A percentile compares a stretch with the other conserved stretches of the same genome.
Evolutionary conservation across 2,113 vertebrate species (phyloP).

Genomic region (Pseudopodoces humilis): DNA sequence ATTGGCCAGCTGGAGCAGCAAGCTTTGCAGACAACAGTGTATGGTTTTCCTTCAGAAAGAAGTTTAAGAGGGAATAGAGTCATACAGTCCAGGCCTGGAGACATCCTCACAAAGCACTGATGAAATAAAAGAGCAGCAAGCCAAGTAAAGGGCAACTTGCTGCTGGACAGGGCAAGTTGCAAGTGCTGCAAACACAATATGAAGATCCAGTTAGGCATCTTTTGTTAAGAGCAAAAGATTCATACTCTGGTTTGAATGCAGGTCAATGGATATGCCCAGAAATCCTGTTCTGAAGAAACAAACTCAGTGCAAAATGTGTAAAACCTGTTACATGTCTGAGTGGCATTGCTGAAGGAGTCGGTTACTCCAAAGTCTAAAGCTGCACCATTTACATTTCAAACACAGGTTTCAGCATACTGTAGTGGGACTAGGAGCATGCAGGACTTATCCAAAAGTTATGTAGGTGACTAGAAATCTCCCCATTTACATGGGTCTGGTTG

Average conservation of each 20-base stretch:
- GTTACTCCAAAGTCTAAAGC: background rate
- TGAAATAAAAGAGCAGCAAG: background rate
- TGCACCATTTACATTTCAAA: background rate
- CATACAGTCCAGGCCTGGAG: background rate
- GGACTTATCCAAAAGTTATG: background rate
- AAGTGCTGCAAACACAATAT: background rate
- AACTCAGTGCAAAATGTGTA: background rate
- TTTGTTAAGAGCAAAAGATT: background rate
- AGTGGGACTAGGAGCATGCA: background rate
- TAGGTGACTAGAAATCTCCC: background rate
- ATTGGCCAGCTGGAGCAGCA: background rate
- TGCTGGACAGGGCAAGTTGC: background rate
- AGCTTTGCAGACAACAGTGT: background rate
- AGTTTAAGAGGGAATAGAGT: background rate
- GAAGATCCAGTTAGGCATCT: background rate
- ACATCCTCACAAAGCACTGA: background rate
- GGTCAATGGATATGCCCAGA: background rate
- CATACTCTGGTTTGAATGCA: background rate
- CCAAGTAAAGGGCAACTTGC: background rate
- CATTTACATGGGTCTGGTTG: background rate
- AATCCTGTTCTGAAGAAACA: background rate
- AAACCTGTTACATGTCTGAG: background rate
- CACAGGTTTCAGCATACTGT: accelerated
- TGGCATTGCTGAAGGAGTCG: background rate
- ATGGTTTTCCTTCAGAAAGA: background rate